phyloP scores from a whole-genome alignment of 2,888 invertebrate species.

The Agrypnus murinus region DNA sequence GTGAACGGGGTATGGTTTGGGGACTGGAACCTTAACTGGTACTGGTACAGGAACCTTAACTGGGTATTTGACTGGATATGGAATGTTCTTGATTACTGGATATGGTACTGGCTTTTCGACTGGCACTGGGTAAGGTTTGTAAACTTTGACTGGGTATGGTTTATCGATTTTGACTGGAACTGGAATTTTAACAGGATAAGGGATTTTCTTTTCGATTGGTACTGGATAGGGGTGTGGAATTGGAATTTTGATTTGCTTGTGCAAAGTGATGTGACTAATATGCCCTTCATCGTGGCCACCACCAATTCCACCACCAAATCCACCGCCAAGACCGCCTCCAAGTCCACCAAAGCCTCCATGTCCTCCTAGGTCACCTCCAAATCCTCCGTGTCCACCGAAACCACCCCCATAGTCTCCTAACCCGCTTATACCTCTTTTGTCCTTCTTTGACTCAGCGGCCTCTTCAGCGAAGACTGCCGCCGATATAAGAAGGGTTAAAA shows the following conservation, averaged over 20 bases:
- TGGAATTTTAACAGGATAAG: slow-evolving; percentile 69
- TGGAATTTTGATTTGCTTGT: slow-evolving; percentile 69
- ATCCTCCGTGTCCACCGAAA: slow-evolving; percentile 53
- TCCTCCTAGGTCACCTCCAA: slow-evolving; percentile 53
- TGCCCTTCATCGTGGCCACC: slow-evolving; percentile 55
- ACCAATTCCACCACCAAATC: slow-evolving; percentile 42
- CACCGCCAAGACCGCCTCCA: slow-evolving; percentile 26
- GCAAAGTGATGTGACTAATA: slow-evolving; percentile 67
- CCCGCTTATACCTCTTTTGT: slow-evolving; percentile 41
- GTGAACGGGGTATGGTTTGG: slow-evolving; percentile 69
- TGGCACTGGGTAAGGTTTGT: slow-evolving; percentile 72
- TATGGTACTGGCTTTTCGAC: slow-evolving; percentile 74
- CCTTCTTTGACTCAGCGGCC: slow-evolving; percentile 41
- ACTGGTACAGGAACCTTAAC: slow-evolving; percentile 67
- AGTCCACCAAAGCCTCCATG: slow-evolving; percentile 18
- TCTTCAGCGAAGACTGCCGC: slow-evolving; percentile 49
- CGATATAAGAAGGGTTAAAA: slow-evolving; percentile 35
- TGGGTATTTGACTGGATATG: slow-evolving; percentile 68
- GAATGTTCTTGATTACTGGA: slow-evolving; percentile 75
- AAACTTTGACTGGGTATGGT: slow-evolving; percentile 71
- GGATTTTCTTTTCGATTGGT: slow-evolving; percentile 72
- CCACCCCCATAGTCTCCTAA: slow-evolving; percentile 44
- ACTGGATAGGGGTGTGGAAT: slow-evolving; percentile 73
- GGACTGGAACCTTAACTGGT: slow-evolving; percentile 65
- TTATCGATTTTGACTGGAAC: slow-evolving; percentile 72